Percentiles rank a stretch among this genome's conserved stretches.
phyloP scores from a whole-genome alignment of 2,888 invertebrate species.

The Amblyjoppa proteus region DNA sequence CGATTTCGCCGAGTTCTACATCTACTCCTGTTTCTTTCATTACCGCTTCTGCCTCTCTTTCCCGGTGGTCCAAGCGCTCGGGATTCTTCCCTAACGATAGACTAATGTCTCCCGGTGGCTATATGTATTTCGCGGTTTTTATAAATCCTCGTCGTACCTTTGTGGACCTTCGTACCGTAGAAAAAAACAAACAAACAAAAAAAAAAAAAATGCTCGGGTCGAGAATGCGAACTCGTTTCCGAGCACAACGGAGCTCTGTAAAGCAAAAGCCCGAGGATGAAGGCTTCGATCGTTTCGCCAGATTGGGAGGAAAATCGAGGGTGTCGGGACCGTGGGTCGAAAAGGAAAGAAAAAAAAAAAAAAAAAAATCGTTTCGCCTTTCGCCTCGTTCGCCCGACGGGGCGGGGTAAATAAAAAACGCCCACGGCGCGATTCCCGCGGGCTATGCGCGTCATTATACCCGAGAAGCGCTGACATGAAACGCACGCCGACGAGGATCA shows the following conservation, averaged over 20 bases:
- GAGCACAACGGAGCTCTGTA: background rate
- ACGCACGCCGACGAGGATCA: background rate
- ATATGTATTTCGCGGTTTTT: background rate
- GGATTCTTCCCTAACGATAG: background rate
- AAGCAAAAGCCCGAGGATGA: background rate
- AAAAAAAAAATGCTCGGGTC: background rate
- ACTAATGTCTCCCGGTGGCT: background rate
- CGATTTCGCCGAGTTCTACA: background rate
- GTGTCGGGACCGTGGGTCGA: background rate
- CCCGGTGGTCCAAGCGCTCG: background rate
- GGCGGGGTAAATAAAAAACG: background rate
- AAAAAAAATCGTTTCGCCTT: conserved; percentile 33
- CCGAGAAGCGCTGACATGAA: conserved; percentile 15
- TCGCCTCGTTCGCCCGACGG: conserved; percentile 33
- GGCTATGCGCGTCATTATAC: conserved; percentile 32
- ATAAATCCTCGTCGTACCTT: background rate
- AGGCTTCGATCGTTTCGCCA: conserved; percentile 5
- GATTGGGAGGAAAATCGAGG: conserved; percentile 39
- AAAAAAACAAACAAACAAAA: background rate
- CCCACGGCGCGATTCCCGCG: conserved; percentile 2
- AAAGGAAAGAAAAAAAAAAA: background rate
- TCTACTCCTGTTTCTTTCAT: conserved; percentile 10
- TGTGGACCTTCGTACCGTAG: background rate
- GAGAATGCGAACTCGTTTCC: background rate
- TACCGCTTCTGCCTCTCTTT: background rate